These are phyloP conservation scores for Ceratina japonica DNA, from an alignment of 1,140 invertebrate species.

Conservation along the genomic window DNA sequence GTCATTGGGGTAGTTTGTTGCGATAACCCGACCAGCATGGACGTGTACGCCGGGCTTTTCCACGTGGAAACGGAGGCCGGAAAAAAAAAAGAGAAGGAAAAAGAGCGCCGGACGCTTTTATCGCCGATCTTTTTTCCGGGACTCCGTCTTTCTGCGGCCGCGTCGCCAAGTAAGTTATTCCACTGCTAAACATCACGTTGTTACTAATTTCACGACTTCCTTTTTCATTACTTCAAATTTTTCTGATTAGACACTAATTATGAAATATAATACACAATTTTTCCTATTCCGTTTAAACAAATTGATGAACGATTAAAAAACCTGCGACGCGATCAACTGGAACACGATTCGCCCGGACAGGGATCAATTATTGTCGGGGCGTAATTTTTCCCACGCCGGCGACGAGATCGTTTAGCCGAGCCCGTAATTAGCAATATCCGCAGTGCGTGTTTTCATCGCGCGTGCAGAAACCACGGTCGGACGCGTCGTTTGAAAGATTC, in stretches of 20 bases:
- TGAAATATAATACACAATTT: too few relatives aligned
- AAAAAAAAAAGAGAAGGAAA: too few relatives aligned
- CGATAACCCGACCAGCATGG: slow-evolving; percentile 71
- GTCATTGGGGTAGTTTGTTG: slow-evolving; percentile 76
- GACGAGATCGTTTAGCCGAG: neutral
- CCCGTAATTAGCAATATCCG: slow-evolving; percentile 27
- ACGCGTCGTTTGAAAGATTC: slow-evolving; percentile 46
- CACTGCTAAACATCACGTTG: too few relatives aligned
- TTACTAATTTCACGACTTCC: too few relatives aligned
- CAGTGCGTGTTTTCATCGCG: slow-evolving; percentile 22
- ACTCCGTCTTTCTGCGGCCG: neutral
- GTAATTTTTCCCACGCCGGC: neutral
- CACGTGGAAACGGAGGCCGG: neutral
- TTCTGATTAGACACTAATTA: too few relatives aligned
- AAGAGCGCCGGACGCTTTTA: neutral
- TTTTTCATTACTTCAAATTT: too few relatives aligned
- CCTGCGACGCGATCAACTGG: too few relatives aligned
- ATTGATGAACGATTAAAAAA: neutral
- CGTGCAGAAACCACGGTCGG: neutral
- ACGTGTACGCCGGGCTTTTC: slow-evolving; percentile 63
- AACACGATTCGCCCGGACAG: too few relatives aligned
- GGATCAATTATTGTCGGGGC: neutral
- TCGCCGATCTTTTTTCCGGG: slow-evolving; percentile 16
- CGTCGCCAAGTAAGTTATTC: too few relatives aligned
- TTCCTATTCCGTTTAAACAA: too few relatives aligned